Evolutionary conservation across 2,888 invertebrate genomes (phyloP).

Genomic region (Drosophila helvetica): DNA sequence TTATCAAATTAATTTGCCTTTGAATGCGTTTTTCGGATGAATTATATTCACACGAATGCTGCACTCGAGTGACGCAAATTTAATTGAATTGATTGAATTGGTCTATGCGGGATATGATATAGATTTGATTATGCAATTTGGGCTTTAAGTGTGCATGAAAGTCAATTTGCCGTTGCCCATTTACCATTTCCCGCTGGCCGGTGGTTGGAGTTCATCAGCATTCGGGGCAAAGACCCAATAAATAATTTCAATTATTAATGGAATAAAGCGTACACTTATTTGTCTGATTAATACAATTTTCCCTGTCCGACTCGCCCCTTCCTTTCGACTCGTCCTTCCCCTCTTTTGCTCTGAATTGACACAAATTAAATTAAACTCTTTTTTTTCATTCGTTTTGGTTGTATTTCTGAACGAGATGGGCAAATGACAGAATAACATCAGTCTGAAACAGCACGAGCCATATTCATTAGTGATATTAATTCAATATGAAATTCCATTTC

Average conservation of each 20-base stretch:
- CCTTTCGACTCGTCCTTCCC: slow-evolving; percentile 26
- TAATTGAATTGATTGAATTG: slow-evolving; percentile 29
- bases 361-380: slow-evolving; percentile 65
- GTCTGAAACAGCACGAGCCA: slow-evolving; percentile 20
- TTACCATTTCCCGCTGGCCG: background rate
- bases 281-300: slow-evolving; percentile 44
- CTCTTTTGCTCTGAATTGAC: slow-evolving; percentile 47
- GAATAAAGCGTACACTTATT: slow-evolving; percentile 46
- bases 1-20: slow-evolving; percentile 19
- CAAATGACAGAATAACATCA: slow-evolving; percentile 20
- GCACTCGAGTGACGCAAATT: slow-evolving; percentile 24
- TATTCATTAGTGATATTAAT: slow-evolving; percentile 71
- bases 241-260: slow-evolving; percentile 46
- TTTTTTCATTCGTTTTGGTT: slow-evolving; percentile 14
- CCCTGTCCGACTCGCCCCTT: slow-evolving; percentile 11
- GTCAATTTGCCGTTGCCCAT: slow-evolving; percentile 27
- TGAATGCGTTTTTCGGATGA: slow-evolving; percentile 24
- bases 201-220: slow-evolving; percentile 26
- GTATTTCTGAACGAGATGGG: background rate
- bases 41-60: slow-evolving; percentile 24
- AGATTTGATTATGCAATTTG: slow-evolving; percentile 41
- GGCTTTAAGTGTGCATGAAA: slow-evolving; percentile 25
- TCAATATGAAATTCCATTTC: slow-evolving; percentile 54
- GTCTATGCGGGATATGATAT: slow-evolving; percentile 4
- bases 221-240: slow-evolving; percentile 3